phyloP scores from a whole-genome alignment of 2,797 vertebrate species.

The Oreochromis mossambicus region DNA sequence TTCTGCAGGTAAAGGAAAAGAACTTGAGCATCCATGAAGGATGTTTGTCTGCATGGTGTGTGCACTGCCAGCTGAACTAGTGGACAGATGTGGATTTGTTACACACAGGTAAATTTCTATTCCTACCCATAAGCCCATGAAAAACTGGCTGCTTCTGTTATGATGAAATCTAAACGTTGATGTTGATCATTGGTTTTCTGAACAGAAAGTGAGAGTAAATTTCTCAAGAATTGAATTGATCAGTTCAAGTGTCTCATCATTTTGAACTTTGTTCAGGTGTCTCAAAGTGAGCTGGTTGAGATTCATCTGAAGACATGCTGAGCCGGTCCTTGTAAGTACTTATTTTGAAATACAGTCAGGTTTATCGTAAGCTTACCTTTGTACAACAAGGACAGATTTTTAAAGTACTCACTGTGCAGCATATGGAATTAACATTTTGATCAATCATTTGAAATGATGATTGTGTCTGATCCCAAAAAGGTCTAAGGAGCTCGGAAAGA shows the following conservation, averaged over 20 bases:
- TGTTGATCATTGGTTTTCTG: constrained; percentile 62
- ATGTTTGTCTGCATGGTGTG: neutral
- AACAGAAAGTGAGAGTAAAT: neutral
- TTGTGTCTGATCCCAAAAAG: too few species aligned
- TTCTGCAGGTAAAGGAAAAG: neutral
- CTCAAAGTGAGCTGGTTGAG: constrained; percentile 20
- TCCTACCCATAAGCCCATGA: neutral
- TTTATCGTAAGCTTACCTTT: neutral
- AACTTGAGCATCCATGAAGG: neutral
- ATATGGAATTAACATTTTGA: too few species aligned
- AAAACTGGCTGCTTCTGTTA: neutral
- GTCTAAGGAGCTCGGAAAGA: too few species aligned
- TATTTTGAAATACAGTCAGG: neutral
- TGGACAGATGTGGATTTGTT: neutral
- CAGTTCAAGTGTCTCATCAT: neutral
- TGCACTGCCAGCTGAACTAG: neutral
- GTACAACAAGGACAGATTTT: neutral
- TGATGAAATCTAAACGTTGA: constrained; percentile 84
- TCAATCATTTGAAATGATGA: too few species aligned
- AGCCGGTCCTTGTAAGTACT: neutral
- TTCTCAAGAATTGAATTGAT: neutral
- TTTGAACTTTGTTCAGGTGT: neutral
- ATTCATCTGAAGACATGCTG: neutral
- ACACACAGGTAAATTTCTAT: neutral
- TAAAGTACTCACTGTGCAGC: too few species aligned